These are phyloP conservation scores for Linepithema humile DNA, from an alignment of 1,140 invertebrate species.

Conservation along the genomic window DNA sequence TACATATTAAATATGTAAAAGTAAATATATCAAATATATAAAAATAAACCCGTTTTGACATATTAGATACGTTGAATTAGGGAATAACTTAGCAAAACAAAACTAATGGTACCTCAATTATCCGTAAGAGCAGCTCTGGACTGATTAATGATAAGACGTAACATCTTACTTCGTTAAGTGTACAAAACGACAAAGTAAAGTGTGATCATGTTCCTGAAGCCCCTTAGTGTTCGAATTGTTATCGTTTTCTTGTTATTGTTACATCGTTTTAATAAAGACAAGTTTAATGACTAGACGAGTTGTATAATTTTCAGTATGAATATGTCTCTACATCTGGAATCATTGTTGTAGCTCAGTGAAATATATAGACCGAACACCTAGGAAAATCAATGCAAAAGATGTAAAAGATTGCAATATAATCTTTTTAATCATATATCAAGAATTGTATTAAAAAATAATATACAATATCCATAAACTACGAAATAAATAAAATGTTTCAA, in stretches of 20 bases:
- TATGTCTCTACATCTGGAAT: no score
- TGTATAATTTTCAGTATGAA: conserved; percentile 46
- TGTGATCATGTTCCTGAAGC: conserved; percentile 70
- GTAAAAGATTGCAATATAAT: conserved; percentile 62
- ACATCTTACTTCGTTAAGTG: conserved; percentile 63
- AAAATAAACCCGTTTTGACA: background rate
- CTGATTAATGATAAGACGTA: conserved; percentile 67
- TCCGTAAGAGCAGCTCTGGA: conserved; percentile 55
- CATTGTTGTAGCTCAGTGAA: no score
- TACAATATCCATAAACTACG: conserved; percentile 78
- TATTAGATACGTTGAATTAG: conserved; percentile 24
- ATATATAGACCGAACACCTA: no score
- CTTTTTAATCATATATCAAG: conserved; percentile 74
- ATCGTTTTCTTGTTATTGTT: conserved; percentile 76
- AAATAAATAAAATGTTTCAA: conserved; percentile 82
- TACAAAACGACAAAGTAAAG: conserved; percentile 63
- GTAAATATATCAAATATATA: no score
- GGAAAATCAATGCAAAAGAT: conserved; percentile 37
- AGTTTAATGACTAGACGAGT: conserved; percentile 54
- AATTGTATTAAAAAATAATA: conserved; percentile 82
- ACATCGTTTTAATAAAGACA: conserved; percentile 77
- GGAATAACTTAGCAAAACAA: conserved; percentile 21
- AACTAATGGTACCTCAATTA: conserved; percentile 55
- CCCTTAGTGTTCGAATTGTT: conserved; percentile 78
- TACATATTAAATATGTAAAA: no score